Percentiles rank a stretch among this genome's conserved stretches.
Conservation (phyloP, 2,113 vertebrate genomes). For the Ailurus styani region DNA sequence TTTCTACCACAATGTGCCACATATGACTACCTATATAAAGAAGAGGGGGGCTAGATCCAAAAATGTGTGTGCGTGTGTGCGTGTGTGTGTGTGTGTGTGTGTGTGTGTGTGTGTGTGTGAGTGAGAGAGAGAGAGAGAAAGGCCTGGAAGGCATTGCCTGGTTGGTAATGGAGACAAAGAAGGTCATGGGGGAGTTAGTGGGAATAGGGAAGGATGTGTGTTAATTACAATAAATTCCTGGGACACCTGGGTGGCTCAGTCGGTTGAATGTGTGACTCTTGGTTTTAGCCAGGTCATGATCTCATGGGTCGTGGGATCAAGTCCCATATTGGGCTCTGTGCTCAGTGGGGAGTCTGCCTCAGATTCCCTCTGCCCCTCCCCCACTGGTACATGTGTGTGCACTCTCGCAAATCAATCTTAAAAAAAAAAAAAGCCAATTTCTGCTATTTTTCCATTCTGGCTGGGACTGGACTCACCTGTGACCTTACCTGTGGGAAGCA, state of each 20-base stretch:
- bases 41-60: neutral
- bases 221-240: neutral
- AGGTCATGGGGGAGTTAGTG: neutral
- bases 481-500: neutral
- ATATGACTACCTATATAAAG: neutral
- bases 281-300: neutral
- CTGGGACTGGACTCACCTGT: neutral
- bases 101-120: neutral
- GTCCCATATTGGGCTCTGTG: neutral
- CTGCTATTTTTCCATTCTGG: neutral
- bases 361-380: neutral
- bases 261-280: neutral
- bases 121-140: no score
- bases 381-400: accelerated
- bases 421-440: neutral
- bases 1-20: neutral
- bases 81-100: neutral
- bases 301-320: neutral
- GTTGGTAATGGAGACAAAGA: neutral
- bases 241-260: neutral
- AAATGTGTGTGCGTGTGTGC: neutral
- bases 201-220: neutral
- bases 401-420: neutral
- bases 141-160: neutral
- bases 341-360: neutral